phyloP scores from a whole-genome alignment of 1,140 invertebrate species.

The Lucilia cuprina region DNA sequence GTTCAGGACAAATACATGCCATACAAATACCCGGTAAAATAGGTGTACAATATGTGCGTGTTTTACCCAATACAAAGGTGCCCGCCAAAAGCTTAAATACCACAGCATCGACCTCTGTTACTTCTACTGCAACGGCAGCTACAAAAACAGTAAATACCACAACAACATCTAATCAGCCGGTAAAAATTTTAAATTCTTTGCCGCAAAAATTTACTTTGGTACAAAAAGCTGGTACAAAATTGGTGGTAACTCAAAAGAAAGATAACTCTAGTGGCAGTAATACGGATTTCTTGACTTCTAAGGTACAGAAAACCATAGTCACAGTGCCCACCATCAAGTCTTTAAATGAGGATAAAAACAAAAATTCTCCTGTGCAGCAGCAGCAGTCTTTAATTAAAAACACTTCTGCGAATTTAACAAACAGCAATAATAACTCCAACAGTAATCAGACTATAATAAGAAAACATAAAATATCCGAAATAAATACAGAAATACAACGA shows the following conservation, averaged over 20 bases:
- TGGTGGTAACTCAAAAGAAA: slow-evolving; percentile 40
- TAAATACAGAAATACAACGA: slow-evolving; percentile 50
- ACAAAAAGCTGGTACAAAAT: slow-evolving; percentile 35
- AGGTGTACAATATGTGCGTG: slow-evolving; percentile 58
- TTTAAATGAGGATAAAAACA: slow-evolving; percentile 18
- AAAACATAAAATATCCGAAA: slow-evolving; percentile 51
- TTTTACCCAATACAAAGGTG: slow-evolving; percentile 40
- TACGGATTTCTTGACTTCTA: background rate
- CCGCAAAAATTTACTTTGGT: slow-evolving; percentile 42
- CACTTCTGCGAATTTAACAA: background rate
- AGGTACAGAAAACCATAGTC: slow-evolving; percentile 40
- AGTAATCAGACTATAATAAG: slow-evolving; percentile 36
- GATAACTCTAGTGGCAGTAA: slow-evolving; percentile 46
- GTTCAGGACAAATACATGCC: slow-evolving; percentile 45
- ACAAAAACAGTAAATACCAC: background rate
- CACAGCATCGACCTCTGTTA: background rate
- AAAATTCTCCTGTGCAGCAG: background rate
- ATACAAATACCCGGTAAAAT: slow-evolving; percentile 52
- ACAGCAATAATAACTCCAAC: background rate
- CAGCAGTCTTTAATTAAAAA: background rate
- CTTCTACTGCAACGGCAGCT: slow-evolving; percentile 5
- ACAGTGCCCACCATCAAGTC: slow-evolving; percentile 30
- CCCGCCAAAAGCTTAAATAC: background rate
- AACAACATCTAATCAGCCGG: background rate
- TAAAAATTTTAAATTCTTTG: slow-evolving; percentile 38